phyloP scores from a whole-genome alignment of 2,113 vertebrate genomes.

The Pungitius pungitius region DNA sequence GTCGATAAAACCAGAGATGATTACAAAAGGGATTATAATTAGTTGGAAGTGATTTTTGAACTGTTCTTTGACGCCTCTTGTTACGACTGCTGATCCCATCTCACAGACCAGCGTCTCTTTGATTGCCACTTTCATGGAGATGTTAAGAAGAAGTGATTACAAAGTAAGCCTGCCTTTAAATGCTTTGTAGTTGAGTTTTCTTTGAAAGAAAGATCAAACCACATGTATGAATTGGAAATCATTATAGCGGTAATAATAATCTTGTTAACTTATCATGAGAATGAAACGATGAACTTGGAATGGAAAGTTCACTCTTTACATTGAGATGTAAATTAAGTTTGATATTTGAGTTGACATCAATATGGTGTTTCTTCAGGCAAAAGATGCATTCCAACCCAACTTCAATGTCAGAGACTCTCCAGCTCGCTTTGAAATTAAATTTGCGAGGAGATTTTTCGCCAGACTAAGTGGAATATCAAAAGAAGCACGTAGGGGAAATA shows the following conservation, averaged over 20 bases:
- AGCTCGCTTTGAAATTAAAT: constrained; percentile 38
- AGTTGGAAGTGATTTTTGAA: constrained; percentile 11
- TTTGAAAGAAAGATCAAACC: constrained; percentile 27
- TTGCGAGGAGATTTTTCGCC: constrained; percentile 16
- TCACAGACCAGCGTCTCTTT: constrained; percentile 13
- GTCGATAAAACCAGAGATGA: constrained; percentile 26
- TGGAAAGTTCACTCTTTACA: constrained; percentile 4
- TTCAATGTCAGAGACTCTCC: constrained; percentile 12
- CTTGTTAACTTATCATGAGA: neutral
- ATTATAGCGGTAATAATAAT: neutral
- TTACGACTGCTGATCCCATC: constrained; percentile 6
- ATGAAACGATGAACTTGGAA: neutral
- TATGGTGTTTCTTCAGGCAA: constrained; percentile 11
- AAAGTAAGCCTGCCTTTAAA: neutral
- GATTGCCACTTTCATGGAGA: constrained; percentile 18
- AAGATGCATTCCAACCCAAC: constrained; percentile 16
- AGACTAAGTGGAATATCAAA: constrained; percentile 52
- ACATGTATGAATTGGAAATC: constrained; percentile 6
- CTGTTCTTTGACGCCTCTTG: constrained; percentile 2
- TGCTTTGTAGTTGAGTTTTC: constrained; percentile 1
- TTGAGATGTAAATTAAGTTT: constrained; percentile 36
- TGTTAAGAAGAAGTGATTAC: neutral
- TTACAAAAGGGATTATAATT: constrained; percentile 43
- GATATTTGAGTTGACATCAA: constrained; percentile 15
- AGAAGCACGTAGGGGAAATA: constrained; percentile 30